Evolutionary conservation across 2,113 vertebrate genomes (phyloP).

Genomic region (Dryoscopus gambensis): DNA sequence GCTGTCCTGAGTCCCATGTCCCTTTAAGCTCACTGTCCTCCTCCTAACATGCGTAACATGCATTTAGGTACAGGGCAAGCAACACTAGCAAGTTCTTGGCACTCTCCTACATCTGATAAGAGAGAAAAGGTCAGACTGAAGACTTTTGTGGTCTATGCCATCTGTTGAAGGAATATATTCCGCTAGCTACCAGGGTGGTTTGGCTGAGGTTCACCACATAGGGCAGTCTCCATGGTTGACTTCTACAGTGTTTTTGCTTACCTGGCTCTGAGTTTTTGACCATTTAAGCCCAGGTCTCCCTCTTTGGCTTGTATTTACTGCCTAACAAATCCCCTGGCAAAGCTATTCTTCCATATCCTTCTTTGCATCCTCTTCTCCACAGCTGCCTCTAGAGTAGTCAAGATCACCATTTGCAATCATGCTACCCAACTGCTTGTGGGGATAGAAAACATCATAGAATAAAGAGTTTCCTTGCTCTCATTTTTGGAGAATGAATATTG

Average conservation of each 20-base stretch:
- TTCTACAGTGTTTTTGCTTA: background rate
- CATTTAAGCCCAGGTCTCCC: background rate
- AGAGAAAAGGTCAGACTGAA: background rate
- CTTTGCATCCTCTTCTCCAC: background rate
- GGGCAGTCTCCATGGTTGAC: background rate
- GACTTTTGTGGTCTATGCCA: background rate
- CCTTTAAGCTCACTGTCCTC: background rate
- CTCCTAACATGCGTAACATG: background rate
- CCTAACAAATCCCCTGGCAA: fast-evolving
- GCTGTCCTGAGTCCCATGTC: background rate
- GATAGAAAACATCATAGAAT: background rate
- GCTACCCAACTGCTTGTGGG: background rate
- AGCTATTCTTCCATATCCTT: background rate
- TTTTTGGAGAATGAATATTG: background rate
- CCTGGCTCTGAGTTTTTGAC: background rate
- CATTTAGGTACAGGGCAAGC: background rate
- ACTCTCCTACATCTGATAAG: background rate
- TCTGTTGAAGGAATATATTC: background rate
- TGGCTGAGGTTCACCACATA: background rate
- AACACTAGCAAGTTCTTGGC: fast-evolving
- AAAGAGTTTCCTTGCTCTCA: background rate
- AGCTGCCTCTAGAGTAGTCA: background rate
- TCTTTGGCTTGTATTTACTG: background rate
- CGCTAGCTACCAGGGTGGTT: background rate
- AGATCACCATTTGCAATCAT: background rate